These are phyloP conservation scores for Dasyurus viverrinus DNA, from an alignment of 2,113 vertebrate genomes.

Conservation along the genomic window DNA sequence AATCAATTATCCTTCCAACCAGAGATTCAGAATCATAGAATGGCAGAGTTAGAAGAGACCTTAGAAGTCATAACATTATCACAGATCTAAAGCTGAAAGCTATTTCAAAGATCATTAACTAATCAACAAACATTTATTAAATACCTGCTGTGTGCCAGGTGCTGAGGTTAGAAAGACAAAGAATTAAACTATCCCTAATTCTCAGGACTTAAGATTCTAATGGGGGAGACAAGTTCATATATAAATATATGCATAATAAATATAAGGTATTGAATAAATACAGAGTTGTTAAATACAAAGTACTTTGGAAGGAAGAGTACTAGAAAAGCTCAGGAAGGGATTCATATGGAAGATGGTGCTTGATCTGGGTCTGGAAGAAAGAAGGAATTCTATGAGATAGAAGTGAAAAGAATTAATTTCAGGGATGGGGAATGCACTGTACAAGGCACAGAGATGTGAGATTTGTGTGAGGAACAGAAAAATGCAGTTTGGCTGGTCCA, in stretches of 20 bases:
- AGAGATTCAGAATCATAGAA: neutral
- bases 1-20: neutral
- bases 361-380: neutral
- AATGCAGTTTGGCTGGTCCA: neutral
- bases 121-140: neutral
- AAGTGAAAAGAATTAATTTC: neutral
- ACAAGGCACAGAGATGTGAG: neutral
- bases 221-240: neutral
- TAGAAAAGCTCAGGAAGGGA: neutral
- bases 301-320: neutral
- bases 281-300: neutral
- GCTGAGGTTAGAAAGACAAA: neutral
- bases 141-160: neutral
- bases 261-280: neutral
- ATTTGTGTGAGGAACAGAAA: neutral
- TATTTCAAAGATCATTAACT: neutral
- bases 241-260: neutral
- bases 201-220: neutral
- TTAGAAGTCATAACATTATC: neutral
- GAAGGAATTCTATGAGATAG: neutral
- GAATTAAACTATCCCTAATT: neutral
- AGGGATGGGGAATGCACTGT: neutral
- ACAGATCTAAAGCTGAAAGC: neutral
- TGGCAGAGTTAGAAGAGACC: neutral
- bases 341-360: neutral